phyloP scores from a whole-genome alignment of 2,888 invertebrate genomes.

The Dascillus cervinus region DNA sequence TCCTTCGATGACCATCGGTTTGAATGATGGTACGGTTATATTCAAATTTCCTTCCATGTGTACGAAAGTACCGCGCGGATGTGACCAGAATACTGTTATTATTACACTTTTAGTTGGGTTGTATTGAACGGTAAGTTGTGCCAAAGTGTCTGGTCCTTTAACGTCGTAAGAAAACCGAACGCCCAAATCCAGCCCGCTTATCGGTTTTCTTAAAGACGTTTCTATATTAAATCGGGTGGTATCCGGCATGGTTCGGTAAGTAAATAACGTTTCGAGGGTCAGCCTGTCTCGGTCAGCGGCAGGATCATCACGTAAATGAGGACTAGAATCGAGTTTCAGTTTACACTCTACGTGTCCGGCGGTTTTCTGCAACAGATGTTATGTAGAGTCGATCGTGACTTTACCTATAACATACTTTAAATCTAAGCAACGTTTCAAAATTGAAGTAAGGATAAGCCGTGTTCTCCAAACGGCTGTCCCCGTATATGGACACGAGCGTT shows the following conservation, averaged over 20 bases:
- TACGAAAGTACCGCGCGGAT: slow-evolving; percentile 60
- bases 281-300: slow-evolving; percentile 50
- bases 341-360: slow-evolving; percentile 64
- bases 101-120: slow-evolving; percentile 54
- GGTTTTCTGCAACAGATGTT: slow-evolving; percentile 58
- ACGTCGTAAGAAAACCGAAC: slow-evolving; percentile 47
- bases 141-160: slow-evolving; percentile 49
- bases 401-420: slow-evolving; percentile 47
- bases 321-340: slow-evolving; percentile 62
- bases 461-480: slow-evolving; percentile 60
- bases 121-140: slow-evolving; percentile 46
- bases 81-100: slow-evolving; percentile 49
- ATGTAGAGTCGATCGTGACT: background rate
- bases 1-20: slow-evolving; percentile 58
- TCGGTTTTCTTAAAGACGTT: slow-evolving; percentile 56
- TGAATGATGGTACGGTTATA: slow-evolving; percentile 65
- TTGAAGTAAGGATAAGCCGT: slow-evolving; percentile 71
- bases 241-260: slow-evolving; percentile 39
- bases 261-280: slow-evolving; percentile 50
- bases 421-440: slow-evolving; percentile 56
- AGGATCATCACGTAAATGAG: slow-evolving; percentile 46
- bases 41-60: slow-evolving; percentile 64
- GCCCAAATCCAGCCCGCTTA: slow-evolving; percentile 59
- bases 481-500: slow-evolving; percentile 52
- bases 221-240: slow-evolving; percentile 55